Evolutionary conservation across 2,113 vertebrate genomes (phyloP).

Genomic region (Engraulis encrasicolus): DNA sequence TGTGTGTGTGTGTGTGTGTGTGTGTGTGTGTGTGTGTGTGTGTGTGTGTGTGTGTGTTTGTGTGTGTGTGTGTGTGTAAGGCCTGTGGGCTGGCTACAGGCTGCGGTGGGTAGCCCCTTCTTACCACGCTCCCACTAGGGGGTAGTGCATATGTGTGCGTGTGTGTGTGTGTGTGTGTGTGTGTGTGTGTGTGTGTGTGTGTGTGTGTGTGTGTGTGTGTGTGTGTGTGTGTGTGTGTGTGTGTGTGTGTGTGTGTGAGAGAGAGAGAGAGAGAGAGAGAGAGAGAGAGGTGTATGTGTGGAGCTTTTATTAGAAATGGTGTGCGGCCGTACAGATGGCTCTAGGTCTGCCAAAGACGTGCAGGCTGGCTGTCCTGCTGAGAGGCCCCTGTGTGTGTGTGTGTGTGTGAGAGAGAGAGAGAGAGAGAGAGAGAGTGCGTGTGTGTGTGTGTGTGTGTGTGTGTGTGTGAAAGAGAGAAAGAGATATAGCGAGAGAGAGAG

Average conservation of each 20-base stretch:
- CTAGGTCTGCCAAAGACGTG: not conserved
- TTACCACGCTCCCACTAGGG: not conserved
- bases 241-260: conserved; percentile 8
- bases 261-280: too few species aligned
- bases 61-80: too few species aligned
- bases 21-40: too few species aligned
- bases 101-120: conserved; percentile 29
- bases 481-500: too few species aligned
- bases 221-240: conserved; percentile 12
- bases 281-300: not conserved
- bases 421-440: too few species aligned
- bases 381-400: conserved; percentile 12
- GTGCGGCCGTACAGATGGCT: not conserved
- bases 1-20: too few species aligned
- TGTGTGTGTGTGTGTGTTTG: too few species aligned
- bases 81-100: conserved; percentile 29
- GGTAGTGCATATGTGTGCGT: not conserved
- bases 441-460: too few species aligned
- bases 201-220: conserved; percentile 7
- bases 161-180: not conserved
- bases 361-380: not conserved
- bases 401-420: not conserved
- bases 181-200: conserved; percentile 16
- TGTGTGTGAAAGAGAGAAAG: too few species aligned
- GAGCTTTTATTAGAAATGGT: conserved; percentile 4